phyloP scores from a whole-genome alignment of 2,797 vertebrate species.

The Myotis daubentonii region DNA sequence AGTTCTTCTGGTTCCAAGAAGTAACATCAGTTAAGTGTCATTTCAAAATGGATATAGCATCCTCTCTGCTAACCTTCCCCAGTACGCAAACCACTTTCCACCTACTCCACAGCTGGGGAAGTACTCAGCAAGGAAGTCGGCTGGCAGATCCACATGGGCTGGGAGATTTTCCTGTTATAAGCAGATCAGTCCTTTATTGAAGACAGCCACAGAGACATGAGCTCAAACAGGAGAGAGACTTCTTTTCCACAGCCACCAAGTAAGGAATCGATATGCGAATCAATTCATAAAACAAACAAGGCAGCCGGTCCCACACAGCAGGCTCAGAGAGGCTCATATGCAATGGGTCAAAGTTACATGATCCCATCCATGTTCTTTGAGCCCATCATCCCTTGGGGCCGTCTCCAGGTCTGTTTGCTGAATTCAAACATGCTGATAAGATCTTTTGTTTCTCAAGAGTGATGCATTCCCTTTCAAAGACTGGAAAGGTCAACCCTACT shows the following conservation, averaged over 20 bases:
- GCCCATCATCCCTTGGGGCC: neutral
- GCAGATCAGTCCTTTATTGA: neutral
- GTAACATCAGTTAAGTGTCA: neutral
- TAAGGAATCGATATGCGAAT: neutral
- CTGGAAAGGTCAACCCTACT: conserved; percentile 13
- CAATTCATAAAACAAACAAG: conserved; percentile 57
- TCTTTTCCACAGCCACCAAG: conserved; percentile 17
- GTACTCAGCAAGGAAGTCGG: neutral
- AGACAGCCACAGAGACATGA: neutral
- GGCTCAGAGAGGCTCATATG: neutral
- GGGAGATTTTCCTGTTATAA: neutral
- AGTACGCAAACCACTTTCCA: neutral
- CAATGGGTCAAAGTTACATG: conserved; percentile 46
- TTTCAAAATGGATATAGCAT: neutral
- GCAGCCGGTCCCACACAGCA: neutral
- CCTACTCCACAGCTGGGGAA: neutral
- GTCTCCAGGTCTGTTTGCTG: conserved; percentile 28
- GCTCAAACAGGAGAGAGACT: conserved; percentile 23
- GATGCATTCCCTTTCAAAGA: conserved; percentile 48
- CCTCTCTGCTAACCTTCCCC: neutral
- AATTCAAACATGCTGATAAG: conserved; percentile 45
- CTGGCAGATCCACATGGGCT: neutral
- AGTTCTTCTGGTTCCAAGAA: conserved; percentile 11
- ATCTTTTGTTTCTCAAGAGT: conserved; percentile 56
- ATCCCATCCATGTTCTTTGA: conserved; percentile 38